Evolutionary conservation across 64 coral and sea anemone species (phyloP).

Genomic region (Trachythela sp.): DNA sequence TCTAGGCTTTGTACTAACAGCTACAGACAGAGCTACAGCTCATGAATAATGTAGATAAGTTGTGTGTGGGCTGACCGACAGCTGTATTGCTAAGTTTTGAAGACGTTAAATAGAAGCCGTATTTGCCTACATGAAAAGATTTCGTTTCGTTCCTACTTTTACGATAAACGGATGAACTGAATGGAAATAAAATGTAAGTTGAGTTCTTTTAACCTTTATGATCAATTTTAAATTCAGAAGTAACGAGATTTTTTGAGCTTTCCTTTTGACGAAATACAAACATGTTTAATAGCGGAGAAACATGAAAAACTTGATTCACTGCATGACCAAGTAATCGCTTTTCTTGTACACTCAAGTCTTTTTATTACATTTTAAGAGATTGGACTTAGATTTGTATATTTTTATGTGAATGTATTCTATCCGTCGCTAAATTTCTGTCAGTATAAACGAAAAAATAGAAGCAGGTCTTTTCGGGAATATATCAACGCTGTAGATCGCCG

Average conservation of each 20-base stretch:
- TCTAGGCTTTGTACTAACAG: too few relatives aligned
- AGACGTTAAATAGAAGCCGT: background rate
- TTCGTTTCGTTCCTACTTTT: background rate
- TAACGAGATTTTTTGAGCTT: background rate
- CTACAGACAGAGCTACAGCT: background rate
- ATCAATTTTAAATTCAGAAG: background rate
- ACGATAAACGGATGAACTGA: background rate
- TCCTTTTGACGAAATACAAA: background rate
- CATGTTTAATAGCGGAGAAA: background rate
- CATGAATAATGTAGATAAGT: slow-evolving; percentile 4
- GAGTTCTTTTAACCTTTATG: background rate
- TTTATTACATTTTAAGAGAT: background rate
- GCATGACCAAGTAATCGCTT: background rate
- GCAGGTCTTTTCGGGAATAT: background rate
- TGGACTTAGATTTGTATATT: background rate
- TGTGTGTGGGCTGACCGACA: background rate
- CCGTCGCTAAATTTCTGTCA: background rate
- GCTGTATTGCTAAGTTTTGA: background rate
- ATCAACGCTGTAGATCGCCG: background rate
- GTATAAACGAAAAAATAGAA: background rate
- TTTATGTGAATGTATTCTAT: background rate
- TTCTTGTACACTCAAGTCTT: background rate
- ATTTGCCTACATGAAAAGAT: background rate
- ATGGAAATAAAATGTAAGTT: slow-evolving; percentile 9
- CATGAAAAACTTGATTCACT: background rate